Evolutionary conservation across 2,888 invertebrate species (phyloP), one percentile per base, ranked within the genome.

Genomic region (Glyphotaelius pellucidus): DNA sequence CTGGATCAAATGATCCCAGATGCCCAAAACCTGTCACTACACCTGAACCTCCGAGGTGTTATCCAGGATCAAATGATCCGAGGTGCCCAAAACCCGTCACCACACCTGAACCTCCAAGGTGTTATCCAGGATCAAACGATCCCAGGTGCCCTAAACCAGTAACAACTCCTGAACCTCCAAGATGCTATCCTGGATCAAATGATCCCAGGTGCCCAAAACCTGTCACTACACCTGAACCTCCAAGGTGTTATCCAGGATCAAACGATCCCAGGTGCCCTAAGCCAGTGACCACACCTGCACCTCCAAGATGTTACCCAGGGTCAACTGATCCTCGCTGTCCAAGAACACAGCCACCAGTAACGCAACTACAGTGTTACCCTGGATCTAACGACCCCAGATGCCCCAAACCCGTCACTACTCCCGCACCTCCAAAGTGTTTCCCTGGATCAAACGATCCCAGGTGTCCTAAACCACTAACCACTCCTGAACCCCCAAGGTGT

Each of bases 351-450:
- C 92, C 93, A 38, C 91, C 91, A 19, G 2, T 94, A 89, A 94
- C 94, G 94, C 94, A 94, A 0, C 94, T 67, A 3, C 67, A 93
- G 95, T 95, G 67, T 95, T 95, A 93, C 95, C 96, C 94, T 94
- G 96, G 95, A 95, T 95, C 94, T 94, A 95, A 80, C 1, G 94
- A 95, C 94, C 95, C 95, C 0, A 94, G 94, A 2, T 95, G 95
- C 89, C 95, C 93, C 7, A 52, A 90, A 89, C 30, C 94, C 93
- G 1, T 25, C 25, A 93, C 93, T 92, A 47, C 94, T 93, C 92
- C 85, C 89, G 93, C 84, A 92, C 93, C 84, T 90, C 94, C 94
- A n/a, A 93, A 91, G 1, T 95, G 95, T 88, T 95, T 94, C 94
- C 95, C 95, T 19, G 95, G 95, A 83, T 94, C 94, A 3, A 94